Conservation (phyloP, 2,888 invertebrate species). For the Gasteruption jaculator region DNA sequence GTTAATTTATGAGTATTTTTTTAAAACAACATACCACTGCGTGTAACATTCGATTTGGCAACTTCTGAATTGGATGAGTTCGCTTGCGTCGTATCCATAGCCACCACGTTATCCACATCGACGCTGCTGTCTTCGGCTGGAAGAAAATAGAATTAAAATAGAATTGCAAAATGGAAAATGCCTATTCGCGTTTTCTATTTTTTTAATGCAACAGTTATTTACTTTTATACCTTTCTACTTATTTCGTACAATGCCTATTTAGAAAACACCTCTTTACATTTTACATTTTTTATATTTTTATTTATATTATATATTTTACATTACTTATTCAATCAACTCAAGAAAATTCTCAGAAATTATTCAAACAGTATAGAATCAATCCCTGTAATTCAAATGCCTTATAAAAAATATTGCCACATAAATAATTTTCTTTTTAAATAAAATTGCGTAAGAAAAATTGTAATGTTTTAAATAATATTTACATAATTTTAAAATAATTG, state of each 20-base stretch:
- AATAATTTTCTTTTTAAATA: too few species aligned
- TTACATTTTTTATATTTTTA: too few species aligned
- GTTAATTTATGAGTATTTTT: conserved; percentile 3
- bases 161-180: conserved; percentile 7
- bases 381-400: too few species aligned
- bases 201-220: background rate
- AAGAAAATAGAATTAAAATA: conserved; percentile 10
- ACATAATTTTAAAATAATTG: too few species aligned
- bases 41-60: conserved; percentile 28
- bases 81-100: conserved; percentile 43
- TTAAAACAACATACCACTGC: conserved; percentile 22
- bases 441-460: too few species aligned
- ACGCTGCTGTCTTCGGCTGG: conserved; percentile 27
- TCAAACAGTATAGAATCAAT: too few species aligned
- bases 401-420: too few species aligned
- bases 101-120: conserved; percentile 34
- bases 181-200: background rate
- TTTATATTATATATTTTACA: too few species aligned
- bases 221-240: background rate
- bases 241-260: background rate
- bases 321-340: too few species aligned
- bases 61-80: conserved; percentile 28
- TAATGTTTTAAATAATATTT: too few species aligned
- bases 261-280: too few species aligned
- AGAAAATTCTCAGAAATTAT: too few species aligned